Evolutionary conservation across 2,113 vertebrate genomes (phyloP).

Genomic region (Hystrix brachyura): DNA sequence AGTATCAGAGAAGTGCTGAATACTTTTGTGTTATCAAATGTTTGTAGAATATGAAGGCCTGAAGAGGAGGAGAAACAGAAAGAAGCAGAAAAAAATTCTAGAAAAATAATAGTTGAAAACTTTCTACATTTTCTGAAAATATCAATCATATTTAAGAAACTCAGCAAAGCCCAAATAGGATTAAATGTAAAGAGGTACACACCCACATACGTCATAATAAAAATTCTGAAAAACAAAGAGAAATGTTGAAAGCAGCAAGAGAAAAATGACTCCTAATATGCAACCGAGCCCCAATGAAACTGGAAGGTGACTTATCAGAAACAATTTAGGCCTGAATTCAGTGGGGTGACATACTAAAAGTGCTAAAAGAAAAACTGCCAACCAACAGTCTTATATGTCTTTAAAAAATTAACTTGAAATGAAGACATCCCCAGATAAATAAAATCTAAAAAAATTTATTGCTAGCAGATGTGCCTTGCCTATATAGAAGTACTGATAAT

Average conservation of each 20-base stretch:
- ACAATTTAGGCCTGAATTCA: too few relatives aligned
- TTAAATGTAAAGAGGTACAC: background rate
- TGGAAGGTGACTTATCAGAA: background rate
- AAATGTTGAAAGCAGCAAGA: background rate
- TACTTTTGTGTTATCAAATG: background rate
- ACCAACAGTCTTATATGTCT: background rate
- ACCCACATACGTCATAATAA: background rate
- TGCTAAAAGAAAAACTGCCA: background rate
- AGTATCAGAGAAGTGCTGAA: background rate
- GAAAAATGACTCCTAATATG: background rate
- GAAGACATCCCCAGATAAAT: background rate
- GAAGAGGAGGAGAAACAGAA: background rate
- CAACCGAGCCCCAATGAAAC: background rate
- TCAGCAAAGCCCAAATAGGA: background rate
- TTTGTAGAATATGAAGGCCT: background rate
- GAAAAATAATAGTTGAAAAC: slow-evolving; percentile 5
- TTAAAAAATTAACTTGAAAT: background rate
- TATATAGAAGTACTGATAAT: background rate
- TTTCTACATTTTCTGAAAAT: background rate
- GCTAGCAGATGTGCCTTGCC: background rate
- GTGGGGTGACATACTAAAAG: too few relatives aligned
- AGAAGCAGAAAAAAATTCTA: slow-evolving; percentile 11
- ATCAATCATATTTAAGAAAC: background rate
- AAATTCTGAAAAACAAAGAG: background rate
- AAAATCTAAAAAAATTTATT: background rate